Conservation (phyloP, 1,140 invertebrate species). For the Elymnias hypermnestra region DNA sequence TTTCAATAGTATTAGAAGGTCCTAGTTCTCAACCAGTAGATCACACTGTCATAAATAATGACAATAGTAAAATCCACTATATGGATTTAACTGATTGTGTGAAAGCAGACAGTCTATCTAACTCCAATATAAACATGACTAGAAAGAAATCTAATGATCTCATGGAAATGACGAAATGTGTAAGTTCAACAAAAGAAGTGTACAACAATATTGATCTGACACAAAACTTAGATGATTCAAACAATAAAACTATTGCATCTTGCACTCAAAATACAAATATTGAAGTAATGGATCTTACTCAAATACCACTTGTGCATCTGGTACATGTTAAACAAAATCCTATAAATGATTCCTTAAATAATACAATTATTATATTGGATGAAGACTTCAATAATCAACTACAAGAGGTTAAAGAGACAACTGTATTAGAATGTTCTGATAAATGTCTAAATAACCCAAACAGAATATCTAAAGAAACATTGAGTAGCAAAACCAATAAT, state of each 20-base stretch:
- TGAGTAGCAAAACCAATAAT: too few species aligned
- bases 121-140: too few species aligned
- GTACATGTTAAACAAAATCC: too few species aligned
- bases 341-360: conserved; percentile 28
- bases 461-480: too few species aligned
- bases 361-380: conserved; percentile 31
- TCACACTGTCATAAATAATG: conserved; percentile 14
- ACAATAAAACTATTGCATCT: too few species aligned
- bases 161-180: conserved; percentile 61
- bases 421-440: too few species aligned
- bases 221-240: conserved; percentile 3
- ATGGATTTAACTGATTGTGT: conserved; percentile 60
- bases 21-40: conserved; percentile 9
- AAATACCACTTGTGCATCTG: too few species aligned
- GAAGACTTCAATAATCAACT: too few species aligned
- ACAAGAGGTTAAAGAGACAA: too few species aligned
- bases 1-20: conserved; percentile 28
- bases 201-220: conserved; percentile 22
- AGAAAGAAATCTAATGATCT: conserved; percentile 51
- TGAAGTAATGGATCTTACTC: conserved; percentile 38
- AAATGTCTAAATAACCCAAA: too few species aligned
- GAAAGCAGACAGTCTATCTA: too few species aligned
- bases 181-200: conserved; percentile 23
- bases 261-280: conserved; percentile 9
- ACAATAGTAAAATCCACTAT: conserved; percentile 21